These are phyloP conservation scores for Ateles fusciceps DNA, from an alignment of 2,797 vertebrate species.

Conservation along the genomic window DNA sequence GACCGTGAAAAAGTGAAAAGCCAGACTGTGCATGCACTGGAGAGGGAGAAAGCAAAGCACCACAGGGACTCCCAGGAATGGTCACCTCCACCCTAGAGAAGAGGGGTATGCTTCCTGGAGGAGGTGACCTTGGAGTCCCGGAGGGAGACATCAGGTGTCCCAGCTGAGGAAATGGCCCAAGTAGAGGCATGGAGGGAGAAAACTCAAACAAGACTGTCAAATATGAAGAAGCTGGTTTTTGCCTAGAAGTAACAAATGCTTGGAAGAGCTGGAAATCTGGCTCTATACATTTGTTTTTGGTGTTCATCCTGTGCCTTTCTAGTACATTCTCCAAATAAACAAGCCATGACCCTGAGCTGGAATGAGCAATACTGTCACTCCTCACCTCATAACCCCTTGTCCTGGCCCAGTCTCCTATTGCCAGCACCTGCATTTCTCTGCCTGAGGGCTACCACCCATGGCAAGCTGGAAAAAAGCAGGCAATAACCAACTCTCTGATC, in stretches of 20 bases:
- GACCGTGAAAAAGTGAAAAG: neutral
- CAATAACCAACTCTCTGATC: neutral
- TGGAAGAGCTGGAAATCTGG: neutral
- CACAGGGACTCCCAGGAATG: neutral
- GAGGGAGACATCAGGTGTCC: neutral
- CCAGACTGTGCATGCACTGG: neutral
- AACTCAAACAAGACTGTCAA: neutral
- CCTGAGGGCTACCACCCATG: neutral
- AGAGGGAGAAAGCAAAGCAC: neutral
- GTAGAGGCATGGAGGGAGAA: neutral
- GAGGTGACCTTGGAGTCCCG: neutral
- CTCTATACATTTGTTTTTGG: neutral
- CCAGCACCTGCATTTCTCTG: neutral
- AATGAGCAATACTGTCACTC: neutral
- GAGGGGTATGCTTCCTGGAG: neutral
- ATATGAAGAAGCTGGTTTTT: neutral
- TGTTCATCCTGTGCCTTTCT: neutral
- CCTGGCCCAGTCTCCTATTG: neutral
- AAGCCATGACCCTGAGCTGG: neutral
- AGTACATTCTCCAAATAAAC: neutral
- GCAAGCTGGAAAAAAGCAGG: neutral
- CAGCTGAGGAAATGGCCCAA: neutral
- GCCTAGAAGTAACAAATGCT: neutral
- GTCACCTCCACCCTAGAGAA: neutral
- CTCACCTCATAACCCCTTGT: neutral